These are phyloP conservation scores for Hipposideros armiger DNA, from an alignment of 2,113 vertebrate genomes.

Conservation along the genomic window DNA sequence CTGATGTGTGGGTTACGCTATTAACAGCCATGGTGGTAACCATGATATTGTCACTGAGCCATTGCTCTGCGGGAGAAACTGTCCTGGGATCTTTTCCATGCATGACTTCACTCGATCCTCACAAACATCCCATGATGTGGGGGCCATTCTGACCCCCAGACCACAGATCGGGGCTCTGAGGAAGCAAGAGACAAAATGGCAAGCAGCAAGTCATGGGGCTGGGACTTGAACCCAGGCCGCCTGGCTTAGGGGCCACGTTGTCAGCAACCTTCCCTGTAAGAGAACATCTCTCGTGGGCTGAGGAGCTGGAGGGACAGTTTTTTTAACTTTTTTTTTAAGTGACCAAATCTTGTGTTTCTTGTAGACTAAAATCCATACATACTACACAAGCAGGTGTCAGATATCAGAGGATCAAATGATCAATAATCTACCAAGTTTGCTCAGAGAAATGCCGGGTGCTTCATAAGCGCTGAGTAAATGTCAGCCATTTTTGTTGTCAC, in stretches of 20 bases:
- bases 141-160: fast-evolving
- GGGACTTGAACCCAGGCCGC: not conserved
- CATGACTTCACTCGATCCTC: not conserved
- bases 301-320: no score
- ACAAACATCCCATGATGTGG: not conserved
- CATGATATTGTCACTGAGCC: not conserved
- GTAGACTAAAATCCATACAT: not conserved
- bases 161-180: not conserved
- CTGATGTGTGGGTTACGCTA: not conserved
- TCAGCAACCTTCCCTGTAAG: not conserved
- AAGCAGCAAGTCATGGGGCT: not conserved
- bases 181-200: not conserved
- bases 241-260: not conserved
- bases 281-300: not conserved
- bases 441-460: not conserved
- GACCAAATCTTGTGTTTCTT: no score
- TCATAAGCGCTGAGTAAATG: not conserved
- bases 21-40: not conserved
- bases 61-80: not conserved
- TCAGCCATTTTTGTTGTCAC: not conserved
- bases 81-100: not conserved
- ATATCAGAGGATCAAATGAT: not conserved
- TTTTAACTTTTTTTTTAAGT: not conserved
- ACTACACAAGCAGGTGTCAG: not conserved
- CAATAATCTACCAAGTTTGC: no score